Base-by-base conservation (phyloP, 1,140 invertebrate genomes). In the Mylabris phalerata region DNA sequence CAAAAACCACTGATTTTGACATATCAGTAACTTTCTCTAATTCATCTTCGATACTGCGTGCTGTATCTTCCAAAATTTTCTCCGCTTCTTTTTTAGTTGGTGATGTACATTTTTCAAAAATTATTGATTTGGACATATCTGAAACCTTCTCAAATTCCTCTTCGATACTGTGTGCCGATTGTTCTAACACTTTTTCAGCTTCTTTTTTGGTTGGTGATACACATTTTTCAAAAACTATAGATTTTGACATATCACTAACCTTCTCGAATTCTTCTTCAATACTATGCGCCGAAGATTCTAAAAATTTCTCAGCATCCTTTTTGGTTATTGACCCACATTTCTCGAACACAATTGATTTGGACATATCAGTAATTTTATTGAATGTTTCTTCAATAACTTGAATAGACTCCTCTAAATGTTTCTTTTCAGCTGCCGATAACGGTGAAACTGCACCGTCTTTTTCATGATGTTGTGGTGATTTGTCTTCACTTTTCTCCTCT, bases 211-310 rank as follows among this genome's bases (percentile, higher is more conserved):
- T 44, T 26, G 13, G n/a, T 13, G 41, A 25, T 39, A 44, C 26
- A 27, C 62, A 62, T 40, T 65, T 65, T 13, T 65, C 62, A 42
- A 67, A 62, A 25, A 51, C 19, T 10, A 61, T 48, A 7, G 56
- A 52, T 50, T 65, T 48, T 3, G 62, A 26, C 47, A 67, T 50
- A 43, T 65, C 52, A 44, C 5, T 46, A 10, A 45, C 42, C n/a
- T 25, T 24, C 3, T 55, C 51, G 4, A 38, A 46, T 7, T 46
- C 19, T 39, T 51, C 39, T 11, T 41, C 32, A 5, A 32, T 32
- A 32, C 32, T 32, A 2, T 32, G 32, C 7, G 32, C 32, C 32
- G 32, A 32, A 5, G 4, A 5, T 32, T 32, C n/a, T 19, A 51
- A 5, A 41, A 41, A 24, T 51, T 41, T 41, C 13, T 38, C 25